phyloP scores from a whole-genome alignment of 2,888 invertebrate genomes.

The Xanthostigma xanthostigma region DNA sequence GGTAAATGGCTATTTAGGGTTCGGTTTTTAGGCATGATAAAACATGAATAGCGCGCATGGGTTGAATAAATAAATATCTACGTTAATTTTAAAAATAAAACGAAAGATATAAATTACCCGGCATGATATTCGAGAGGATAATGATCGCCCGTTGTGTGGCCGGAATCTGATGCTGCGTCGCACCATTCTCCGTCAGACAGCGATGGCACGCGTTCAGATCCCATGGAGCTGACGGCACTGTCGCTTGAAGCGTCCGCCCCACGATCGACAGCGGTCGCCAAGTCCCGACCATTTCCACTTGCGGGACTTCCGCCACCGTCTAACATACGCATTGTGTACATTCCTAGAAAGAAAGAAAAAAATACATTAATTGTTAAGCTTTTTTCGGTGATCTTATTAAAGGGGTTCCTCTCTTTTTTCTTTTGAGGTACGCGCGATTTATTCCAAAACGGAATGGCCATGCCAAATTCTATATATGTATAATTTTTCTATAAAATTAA shows the following conservation, averaged over 20 bases:
- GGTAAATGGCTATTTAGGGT: too few relatives aligned
- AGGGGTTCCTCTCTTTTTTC: too few relatives aligned
- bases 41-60: too few relatives aligned
- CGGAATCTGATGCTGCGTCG: conserved; percentile 71
- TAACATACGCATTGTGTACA: conserved; percentile 79
- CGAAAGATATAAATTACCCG: conserved; percentile 26
- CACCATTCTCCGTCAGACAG: conserved; percentile 85
- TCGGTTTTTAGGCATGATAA: too few relatives aligned
- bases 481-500: too few relatives aligned
- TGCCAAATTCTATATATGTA: too few relatives aligned
- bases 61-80: conserved; percentile 14
- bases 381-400: too few relatives aligned
- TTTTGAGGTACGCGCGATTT: too few relatives aligned
- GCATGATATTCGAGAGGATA: conserved; percentile 60
- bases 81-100: neutral
- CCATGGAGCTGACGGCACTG: conserved; percentile 87
- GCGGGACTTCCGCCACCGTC: conserved; percentile 38
- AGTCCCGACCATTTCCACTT: conserved; percentile 24
- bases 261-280: conserved; percentile 29
- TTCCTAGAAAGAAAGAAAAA: conserved; percentile 37
- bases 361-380: too few relatives aligned
- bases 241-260: conserved; percentile 76
- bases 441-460: too few relatives aligned
- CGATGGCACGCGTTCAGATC: conserved; percentile 77
- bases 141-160: conserved; percentile 43